Evolutionary conservation across 1,140 invertebrate species (phyloP), one percentile per base, ranked within the genome.

Genomic region (Trypoxylus dichotomus): DNA sequence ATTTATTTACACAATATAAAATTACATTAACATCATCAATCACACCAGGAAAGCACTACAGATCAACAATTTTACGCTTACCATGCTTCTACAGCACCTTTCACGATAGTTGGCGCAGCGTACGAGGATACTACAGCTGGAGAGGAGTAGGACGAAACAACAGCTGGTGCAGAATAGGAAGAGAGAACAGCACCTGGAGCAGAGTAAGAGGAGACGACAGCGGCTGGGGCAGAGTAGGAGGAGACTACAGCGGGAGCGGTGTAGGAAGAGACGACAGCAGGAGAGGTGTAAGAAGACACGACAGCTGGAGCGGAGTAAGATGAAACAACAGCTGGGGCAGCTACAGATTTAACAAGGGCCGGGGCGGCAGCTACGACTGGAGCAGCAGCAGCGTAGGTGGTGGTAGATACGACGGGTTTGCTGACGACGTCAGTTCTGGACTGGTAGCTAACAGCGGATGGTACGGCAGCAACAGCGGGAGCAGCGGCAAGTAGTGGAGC

Each of bases 241-340:
- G 24, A 25, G 27, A 68, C 37, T 0, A 42, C 73, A 29, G 71
- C 76, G 42, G 77, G 79, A 37, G 82, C 81, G 75, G 79, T 76
- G 27, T 78, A 78, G 47, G 78, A 77, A 54, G 78, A 73, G 25
- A 77, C 74, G 29, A 76, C 73, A 29, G 43, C 74, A 8, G 74
- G 29, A 68, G 77, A 73, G 25, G 68, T 24, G 13, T 74, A 58
- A 27, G 81, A 74, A 77, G 75, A 80, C 68, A 78, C 63, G 43
- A 80, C 73, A 42, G 81, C 81, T 63, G 79, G 75, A 25, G 80
- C 47, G 19, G 80, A 78, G 58, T 80, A 78, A 72, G 79, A 76
- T 47, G 76, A 79, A 19, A 80, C 80, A 6, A 80, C 81, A 43
- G 81, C 27, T 43, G 80, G 77, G 6, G 77, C 77, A 25, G 78